A percentile compares a stretch with the other conserved stretches of the same genome.
These are phyloP conservation scores for Prorops nasuta DNA, from an alignment of 1,140 invertebrate species.

Conservation along the genomic window DNA sequence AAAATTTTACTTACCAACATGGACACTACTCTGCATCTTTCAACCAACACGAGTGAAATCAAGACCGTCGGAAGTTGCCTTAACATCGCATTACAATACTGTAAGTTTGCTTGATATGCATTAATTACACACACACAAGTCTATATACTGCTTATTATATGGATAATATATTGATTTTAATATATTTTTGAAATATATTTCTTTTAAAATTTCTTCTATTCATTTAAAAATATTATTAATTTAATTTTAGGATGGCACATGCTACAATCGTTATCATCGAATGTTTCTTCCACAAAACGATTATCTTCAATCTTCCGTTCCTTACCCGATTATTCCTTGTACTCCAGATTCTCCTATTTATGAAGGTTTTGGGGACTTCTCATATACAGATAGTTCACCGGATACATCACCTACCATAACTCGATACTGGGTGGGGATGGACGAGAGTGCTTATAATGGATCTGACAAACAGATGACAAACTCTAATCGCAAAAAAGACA, in stretches of 20 bases:
- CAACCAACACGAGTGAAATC: conserved; percentile 47
- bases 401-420: conserved; percentile 34
- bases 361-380: conserved; percentile 36
- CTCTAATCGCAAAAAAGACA: conserved; percentile 22
- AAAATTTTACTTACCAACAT: conserved; percentile 57
- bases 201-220: not conserved
- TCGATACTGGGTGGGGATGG: conserved; percentile 24
- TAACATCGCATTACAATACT: conserved; percentile 40
- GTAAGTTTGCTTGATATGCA: too few species aligned
- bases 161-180: too few species aligned
- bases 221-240: not conserved
- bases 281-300: conserved; percentile 33
- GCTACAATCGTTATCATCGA: conserved; percentile 35
- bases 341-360: conserved; percentile 33
- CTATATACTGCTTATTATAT: too few species aligned
- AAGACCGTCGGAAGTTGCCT: conserved; percentile 40
- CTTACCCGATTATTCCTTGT: conserved; percentile 29
- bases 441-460: conserved; percentile 23
- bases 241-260: conserved; percentile 31
- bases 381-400: conserved; percentile 36
- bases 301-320: conserved; percentile 17
- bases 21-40: conserved; percentile 58
- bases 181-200: too few species aligned
- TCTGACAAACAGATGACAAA: conserved; percentile 33
- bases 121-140: too few species aligned